Conservation (phyloP, 2,113 vertebrate genomes). For the Seriola aureovittata region DNA sequence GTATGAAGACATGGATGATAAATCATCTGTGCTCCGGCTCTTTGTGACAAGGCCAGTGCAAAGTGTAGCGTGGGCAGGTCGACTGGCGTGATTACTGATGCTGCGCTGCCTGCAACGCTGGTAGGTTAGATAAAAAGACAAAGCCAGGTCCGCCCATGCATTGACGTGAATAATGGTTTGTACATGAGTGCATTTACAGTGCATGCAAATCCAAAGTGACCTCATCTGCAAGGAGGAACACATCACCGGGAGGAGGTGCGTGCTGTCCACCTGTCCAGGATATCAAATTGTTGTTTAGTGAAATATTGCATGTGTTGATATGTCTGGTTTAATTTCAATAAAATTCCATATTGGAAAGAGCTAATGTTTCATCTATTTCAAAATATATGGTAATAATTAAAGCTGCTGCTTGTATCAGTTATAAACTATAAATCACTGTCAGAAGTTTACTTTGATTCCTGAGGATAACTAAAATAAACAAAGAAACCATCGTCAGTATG, state of each 20-base stretch:
- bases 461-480: conserved; percentile 11
- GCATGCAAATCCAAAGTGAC: conserved; percentile 37
- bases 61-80: conserved; percentile 30
- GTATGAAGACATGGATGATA: conserved; percentile 57
- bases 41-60: conserved; percentile 57
- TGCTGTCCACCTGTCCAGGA: neutral
- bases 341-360: neutral
- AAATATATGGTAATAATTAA: neutral
- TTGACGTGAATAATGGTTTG: conserved; percentile 36
- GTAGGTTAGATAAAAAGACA: conserved; percentile 44
- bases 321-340: neutral
- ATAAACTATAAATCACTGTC: conserved; percentile 42
- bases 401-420: conserved; percentile 3
- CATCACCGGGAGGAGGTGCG: neutral
- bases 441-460: neutral
- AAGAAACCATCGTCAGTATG: neutral
- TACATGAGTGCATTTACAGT: neutral
- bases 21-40: conserved; percentile 55
- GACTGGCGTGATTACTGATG: conserved; percentile 47
- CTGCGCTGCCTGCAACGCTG: conserved; percentile 24
- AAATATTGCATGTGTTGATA: conserved; percentile 13
- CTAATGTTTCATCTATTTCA: neutral
- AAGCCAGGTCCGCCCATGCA: conserved; percentile 2
- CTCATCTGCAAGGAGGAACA: conserved; percentile 29
- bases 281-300: neutral